Base-by-base conservation (phyloP, 1,140 invertebrate species). In the Episyrphus balteatus region DNA sequence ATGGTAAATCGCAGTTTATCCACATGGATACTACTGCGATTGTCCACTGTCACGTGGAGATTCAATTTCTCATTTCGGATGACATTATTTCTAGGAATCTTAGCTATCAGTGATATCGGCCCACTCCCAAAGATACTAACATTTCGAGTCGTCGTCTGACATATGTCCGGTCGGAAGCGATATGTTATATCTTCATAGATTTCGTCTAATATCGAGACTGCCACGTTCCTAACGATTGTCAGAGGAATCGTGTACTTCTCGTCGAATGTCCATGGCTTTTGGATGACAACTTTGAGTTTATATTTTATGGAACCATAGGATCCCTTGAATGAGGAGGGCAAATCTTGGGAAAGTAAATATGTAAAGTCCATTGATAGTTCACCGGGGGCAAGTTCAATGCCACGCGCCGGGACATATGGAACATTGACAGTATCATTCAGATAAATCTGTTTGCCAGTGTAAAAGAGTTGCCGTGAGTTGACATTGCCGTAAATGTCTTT, bases 291-390 rank as follows among this genome's bases (percentile, higher is more conserved):
- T n/a, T 64, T 57, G 52, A 67, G 56, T 51, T 66, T 66, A 49
- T 67, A 67, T 46, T 67, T 67, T 38, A 67, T 67, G 13, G 55
- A 61, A 39, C 64, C 64, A 38, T 66, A 56, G 26, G 55, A 64
- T 21, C 64, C 64, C 33, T 55, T 51, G 18, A 67, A 67, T 30
- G 55, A 63, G 3, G 63, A 66, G 2, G 64, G 64, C 7, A 67
- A 36, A 43, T 54, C 51, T 1, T 51, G 47, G 13, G 59, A 54
- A 17, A 67, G 51, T 5, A 55, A 52, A 17, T 62, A 56, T 11
- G 50, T 47, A n/a, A 67, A 67, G 9, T 54, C 50, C 33, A 66
- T 66, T 6, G 57, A 64, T 19, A 61, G 59, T 44, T 61, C 59
- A 17, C 63, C 64, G n/a, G 61, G 46, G 11, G 49, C 54, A 3